Conservation (phyloP, 2,113 vertebrate species). For the Gadus macrocephalus region DNA sequence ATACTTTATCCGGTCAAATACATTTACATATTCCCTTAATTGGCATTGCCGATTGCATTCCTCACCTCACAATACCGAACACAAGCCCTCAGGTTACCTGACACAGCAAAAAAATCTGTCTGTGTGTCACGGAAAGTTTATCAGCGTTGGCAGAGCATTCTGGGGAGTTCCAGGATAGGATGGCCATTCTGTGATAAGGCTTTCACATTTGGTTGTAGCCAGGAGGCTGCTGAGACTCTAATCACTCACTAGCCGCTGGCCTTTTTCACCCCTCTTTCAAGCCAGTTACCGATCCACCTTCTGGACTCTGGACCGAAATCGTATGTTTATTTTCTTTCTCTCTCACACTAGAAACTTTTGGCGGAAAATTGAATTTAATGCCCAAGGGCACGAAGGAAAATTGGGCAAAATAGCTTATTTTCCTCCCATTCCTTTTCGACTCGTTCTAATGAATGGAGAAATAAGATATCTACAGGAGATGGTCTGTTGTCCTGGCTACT, state of each 20-base stretch:
- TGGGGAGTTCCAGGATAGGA: conserved; percentile 45
- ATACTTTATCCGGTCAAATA: no score
- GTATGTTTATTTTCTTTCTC: conserved; percentile 66
- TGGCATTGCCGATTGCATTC: background rate
- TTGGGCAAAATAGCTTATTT: conserved; percentile 76
- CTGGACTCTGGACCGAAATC: conserved; percentile 61
- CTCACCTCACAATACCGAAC: conserved; percentile 20
- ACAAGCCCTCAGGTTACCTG: conserved; percentile 23
- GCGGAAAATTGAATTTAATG: conserved; percentile 83
- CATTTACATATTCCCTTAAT: no score
- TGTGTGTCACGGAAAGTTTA: conserved; percentile 38
- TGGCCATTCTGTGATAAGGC: conserved; percentile 59
- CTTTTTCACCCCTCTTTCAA: conserved; percentile 56
- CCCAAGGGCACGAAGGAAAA: conserved; percentile 76
- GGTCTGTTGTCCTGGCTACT: conserved; percentile 28
- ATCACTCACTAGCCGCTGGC: conserved; percentile 52
- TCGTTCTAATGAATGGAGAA: conserved; percentile 67
- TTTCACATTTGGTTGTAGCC: conserved; percentile 60
- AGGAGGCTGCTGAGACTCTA: conserved; percentile 53
- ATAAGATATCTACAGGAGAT: conserved; percentile 68
- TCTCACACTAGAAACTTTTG: conserved; percentile 65
- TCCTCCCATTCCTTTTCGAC: conserved; percentile 63
- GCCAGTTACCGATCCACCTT: conserved; percentile 69
- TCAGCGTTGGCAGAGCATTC: conserved; percentile 44
- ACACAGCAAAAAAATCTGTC: conserved; percentile 23